phyloP scores from a whole-genome alignment of 1,140 invertebrate species.

The Periplaneta americana region DNA sequence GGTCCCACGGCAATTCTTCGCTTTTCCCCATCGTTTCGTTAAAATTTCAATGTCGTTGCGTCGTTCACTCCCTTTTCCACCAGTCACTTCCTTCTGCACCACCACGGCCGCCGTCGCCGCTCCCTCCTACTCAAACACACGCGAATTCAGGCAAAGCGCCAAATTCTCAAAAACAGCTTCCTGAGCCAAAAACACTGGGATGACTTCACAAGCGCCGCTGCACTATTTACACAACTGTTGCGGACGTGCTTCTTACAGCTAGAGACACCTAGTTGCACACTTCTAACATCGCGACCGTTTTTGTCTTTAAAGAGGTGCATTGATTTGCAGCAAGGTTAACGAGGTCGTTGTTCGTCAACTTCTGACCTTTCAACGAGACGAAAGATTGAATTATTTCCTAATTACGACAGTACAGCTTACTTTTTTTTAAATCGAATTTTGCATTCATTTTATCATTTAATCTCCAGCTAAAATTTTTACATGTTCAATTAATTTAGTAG shows the following conservation, averaged over 20 bases:
- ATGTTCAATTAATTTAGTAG: too few species aligned
- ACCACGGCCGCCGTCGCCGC: background rate
- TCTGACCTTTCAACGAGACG: too few species aligned
- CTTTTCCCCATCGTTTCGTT: conserved; percentile 21
- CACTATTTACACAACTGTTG: background rate
- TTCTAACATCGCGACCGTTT: too few species aligned
- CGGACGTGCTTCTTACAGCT: background rate
- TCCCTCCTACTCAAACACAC: background rate
- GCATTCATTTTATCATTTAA: too few species aligned
- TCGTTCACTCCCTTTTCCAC: background rate
- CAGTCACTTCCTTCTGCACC: background rate
- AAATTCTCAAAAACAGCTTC: background rate
- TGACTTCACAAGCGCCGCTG: background rate
- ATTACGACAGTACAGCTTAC: too few species aligned
- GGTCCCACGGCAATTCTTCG: conserved; percentile 59
- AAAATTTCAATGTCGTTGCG: background rate
- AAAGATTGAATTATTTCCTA: too few species aligned
- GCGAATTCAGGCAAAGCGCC: background rate
- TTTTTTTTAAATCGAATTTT: too few species aligned
- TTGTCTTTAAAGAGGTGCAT: too few species aligned
- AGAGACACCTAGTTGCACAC: background rate
- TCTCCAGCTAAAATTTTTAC: too few species aligned
- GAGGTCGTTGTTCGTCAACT: too few species aligned
- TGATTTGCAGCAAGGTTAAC: too few species aligned
- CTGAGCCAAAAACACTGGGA: background rate